These are phyloP conservation scores for Cirrhinus mrigala DNA, from an alignment of 2,797 vertebrate genomes.

Conservation along the genomic window DNA sequence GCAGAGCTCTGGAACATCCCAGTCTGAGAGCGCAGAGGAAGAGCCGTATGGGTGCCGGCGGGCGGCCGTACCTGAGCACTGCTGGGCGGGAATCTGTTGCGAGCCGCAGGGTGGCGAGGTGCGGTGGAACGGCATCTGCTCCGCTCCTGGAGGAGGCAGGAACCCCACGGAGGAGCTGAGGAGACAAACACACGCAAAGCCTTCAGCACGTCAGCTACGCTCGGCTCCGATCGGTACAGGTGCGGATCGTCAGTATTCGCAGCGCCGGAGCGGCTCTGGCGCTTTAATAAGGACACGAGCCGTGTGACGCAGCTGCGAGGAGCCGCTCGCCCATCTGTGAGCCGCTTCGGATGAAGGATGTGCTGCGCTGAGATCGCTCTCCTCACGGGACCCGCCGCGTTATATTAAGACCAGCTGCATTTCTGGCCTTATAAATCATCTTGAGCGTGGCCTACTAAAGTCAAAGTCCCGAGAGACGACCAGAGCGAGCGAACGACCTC, in stretches of 20 bases:
- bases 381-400: conserved; percentile 58
- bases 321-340: conserved; percentile 1
- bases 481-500: conserved; percentile 3
- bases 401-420: conserved; percentile 67
- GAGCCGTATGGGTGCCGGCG: conserved; percentile 29
- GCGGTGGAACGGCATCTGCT: conserved; percentile 87
- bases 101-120: conserved; percentile 85
- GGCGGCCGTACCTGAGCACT: conserved; percentile 83
- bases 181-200: conserved; percentile 41
- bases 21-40: not conserved
- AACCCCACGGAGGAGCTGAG: conserved; percentile 86
- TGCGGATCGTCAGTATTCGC: conserved; percentile 39
- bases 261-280: not conserved
- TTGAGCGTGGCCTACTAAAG: conserved; percentile 64
- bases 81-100: conserved; percentile 85
- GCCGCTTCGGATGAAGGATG: conserved; percentile 63
- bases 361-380: conserved; percentile 30
- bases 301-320: conserved; percentile 46
- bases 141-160: conserved; percentile 85
- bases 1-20: too few species aligned
- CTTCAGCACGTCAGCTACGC: not conserved
- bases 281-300: conserved; percentile 59
- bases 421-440: conserved; percentile 67
- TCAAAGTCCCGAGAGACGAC: conserved; percentile 29
- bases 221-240: conserved; percentile 37